A percentile compares a stretch with the other conserved stretches of the same genome.
Conservation (phyloP, 30 jellyfish, hydroid and myxozoan species). For the Aurelia sp. region DNA sequence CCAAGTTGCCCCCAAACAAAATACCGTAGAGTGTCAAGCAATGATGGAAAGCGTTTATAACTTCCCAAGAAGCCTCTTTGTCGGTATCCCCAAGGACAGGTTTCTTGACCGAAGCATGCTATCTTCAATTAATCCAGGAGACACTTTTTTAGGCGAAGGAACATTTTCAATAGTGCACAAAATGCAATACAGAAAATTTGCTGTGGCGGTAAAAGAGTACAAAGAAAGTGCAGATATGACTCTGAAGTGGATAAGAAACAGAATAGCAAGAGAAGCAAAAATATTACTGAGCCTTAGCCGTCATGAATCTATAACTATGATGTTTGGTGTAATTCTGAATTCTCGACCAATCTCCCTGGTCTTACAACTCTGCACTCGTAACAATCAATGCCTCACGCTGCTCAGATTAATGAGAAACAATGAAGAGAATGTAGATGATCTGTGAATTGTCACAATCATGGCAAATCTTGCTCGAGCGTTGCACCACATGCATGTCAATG, state of each 20-base stretch:
- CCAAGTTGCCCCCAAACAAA: neutral
- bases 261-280: constrained; percentile 1
- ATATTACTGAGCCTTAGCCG: neutral
- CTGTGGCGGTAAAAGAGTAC: constrained; percentile 11
- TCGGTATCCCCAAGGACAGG: constrained; percentile 11
- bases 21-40: constrained; percentile 1
- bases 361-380: constrained; percentile 13
- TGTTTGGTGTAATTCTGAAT: neutral
- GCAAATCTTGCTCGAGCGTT: constrained; percentile 12
- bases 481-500: constrained; percentile 17
- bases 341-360: constrained; percentile 3
- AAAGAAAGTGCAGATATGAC: constrained; percentile 1
- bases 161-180: neutral
- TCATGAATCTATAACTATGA: neutral
- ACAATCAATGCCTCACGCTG: neutral
- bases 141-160: constrained; percentile 10
- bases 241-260: neutral
- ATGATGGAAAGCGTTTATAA: neutral
- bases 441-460: neutral
- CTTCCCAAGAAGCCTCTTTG: neutral
- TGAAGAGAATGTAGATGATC: neutral
- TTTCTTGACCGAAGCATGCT: constrained; percentile 7
- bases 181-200: constrained; percentile 1
- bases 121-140: neutral
- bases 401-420: neutral